phyloP scores from a whole-genome alignment of 2,888 invertebrate species.

The Callinectes sapidus region DNA sequence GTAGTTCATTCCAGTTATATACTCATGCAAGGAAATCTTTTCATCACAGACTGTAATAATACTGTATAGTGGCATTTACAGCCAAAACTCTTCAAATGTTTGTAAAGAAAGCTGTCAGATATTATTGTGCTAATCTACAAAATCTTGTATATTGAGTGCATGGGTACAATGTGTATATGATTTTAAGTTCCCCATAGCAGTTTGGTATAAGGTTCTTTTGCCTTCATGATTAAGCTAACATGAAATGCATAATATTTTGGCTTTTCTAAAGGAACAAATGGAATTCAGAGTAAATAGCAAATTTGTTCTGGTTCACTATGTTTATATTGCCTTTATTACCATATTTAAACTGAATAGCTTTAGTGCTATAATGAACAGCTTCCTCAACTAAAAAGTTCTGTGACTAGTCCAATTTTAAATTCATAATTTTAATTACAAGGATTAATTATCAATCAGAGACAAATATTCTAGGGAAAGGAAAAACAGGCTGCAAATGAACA shows the following conservation, averaged over 20 bases:
- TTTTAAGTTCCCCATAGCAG: not conserved
- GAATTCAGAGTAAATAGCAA: not conserved
- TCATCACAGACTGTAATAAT: constrained; percentile 10
- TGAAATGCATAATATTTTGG: constrained; percentile 36
- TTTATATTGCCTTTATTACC: not conserved
- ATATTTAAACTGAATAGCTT: not conserved
- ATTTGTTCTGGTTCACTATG: not conserved
- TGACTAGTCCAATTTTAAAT: not conserved
- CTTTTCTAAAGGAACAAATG: constrained; percentile 18
- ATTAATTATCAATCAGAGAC: not conserved
- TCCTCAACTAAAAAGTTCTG: not conserved
- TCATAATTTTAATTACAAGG: not conserved
- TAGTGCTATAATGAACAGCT: not conserved
- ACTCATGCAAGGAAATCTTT: constrained; percentile 6
- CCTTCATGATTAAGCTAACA: constrained; percentile 5
- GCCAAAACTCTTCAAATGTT: constrained; percentile 33
- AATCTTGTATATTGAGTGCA: constrained; percentile 27
- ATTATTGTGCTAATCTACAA: constrained; percentile 28
- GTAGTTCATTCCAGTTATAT: not conserved
- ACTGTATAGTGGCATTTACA: constrained; percentile 27
- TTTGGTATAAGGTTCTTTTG: constrained; percentile 20
- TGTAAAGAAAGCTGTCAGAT: constrained; percentile 9
- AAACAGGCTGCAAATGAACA: not conserved
- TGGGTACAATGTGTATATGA: constrained; percentile 20
- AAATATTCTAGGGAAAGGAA: not conserved